These are phyloP conservation scores for Promerops cafer DNA, from an alignment of 2,113 vertebrate species.

Conservation along the genomic window DNA sequence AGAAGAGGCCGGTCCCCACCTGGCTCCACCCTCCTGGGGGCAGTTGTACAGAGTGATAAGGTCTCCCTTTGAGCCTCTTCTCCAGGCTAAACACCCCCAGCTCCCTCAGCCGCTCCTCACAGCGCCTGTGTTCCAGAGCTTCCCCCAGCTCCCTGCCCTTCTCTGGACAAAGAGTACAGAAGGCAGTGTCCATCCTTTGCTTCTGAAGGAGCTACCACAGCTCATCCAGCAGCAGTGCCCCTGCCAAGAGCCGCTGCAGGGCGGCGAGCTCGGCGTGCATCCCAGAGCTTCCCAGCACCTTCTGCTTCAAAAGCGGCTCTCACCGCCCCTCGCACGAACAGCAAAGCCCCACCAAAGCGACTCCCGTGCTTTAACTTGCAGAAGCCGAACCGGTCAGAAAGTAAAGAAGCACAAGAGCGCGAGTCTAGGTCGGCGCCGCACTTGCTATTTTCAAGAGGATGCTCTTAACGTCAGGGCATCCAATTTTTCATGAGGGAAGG, in stretches of 20 bases:
- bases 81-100: not conserved
- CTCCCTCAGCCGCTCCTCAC: not conserved
- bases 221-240: rapidly evolving
- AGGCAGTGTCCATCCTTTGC: not conserved
- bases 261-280: rapidly evolving
- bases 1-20: not conserved
- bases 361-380: not conserved
- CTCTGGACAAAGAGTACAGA: no score
- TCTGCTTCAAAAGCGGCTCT: not conserved
- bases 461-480: not conserved
- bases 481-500: rapidly evolving
- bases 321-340: not conserved
- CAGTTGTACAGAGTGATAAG: rapidly evolving
- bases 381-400: not conserved
- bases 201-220: not conserved
- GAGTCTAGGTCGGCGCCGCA: rapidly evolving
- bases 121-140: not conserved
- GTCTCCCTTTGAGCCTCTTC: not conserved
- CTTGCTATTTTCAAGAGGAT: not conserved
- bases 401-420: rapidly evolving
- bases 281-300: no score
- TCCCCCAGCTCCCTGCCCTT: not conserved
- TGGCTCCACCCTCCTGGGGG: not conserved
- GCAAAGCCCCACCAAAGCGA: not conserved
- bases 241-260: not conserved